Evolutionary conservation across 2,797 vertebrate species (phyloP).

Genomic region (Podarcis lilfordi): DNA sequence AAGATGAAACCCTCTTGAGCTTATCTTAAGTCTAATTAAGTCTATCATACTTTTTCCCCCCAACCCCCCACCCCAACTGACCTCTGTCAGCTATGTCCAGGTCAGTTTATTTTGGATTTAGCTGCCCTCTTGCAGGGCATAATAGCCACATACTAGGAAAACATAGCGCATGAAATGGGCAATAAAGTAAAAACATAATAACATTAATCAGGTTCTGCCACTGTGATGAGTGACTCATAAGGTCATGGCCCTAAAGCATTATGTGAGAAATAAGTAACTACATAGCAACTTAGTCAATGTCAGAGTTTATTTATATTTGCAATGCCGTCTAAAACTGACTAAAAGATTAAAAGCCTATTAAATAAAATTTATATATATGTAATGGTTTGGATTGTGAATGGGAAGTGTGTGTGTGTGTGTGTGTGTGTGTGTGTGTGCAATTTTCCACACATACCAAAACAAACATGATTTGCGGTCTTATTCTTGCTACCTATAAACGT

Average conservation of each 20-base stretch:
- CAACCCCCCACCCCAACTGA: neutral
- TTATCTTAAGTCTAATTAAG: neutral
- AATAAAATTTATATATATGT: neutral
- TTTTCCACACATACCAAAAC: neutral
- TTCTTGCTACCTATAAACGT: neutral
- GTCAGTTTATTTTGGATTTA: neutral
- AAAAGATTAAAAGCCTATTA: neutral
- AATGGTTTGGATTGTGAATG: neutral
- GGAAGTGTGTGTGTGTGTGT: neutral
- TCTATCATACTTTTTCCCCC: neutral
- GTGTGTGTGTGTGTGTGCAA: neutral
- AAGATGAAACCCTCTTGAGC: neutral
- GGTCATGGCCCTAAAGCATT: neutral
- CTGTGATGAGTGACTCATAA: neutral
- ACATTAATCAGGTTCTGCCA: conserved; percentile 2
- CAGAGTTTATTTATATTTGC: neutral
- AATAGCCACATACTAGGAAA: neutral
- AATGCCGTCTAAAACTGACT: neutral
- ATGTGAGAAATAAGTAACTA: neutral
- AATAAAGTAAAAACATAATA: neutral
- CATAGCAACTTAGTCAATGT: neutral
- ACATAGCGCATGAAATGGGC: neutral
- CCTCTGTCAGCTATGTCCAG: neutral
- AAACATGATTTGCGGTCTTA: neutral
- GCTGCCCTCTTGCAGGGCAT: neutral